A percentile compares a stretch with the other conserved stretches of the same genome.
These are phyloP conservation scores for Salvelinus namaycush DNA, from an alignment of 2,113 vertebrate species.

Conservation along the genomic window DNA sequence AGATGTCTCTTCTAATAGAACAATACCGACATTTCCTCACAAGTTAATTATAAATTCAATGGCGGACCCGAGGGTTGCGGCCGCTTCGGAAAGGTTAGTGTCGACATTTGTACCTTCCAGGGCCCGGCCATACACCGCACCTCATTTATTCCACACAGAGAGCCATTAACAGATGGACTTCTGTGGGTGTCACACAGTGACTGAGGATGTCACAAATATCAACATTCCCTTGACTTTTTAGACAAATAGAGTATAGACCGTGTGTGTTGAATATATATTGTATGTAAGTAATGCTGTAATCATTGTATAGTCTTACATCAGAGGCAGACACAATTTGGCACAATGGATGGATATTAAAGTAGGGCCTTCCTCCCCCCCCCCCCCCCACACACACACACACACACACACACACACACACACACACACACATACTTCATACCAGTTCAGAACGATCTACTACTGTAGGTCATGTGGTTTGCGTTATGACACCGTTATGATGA, in stretches of 20 bases:
- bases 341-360: not conserved
- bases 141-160: constrained; percentile 57
- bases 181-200: constrained; percentile 41
- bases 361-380: not conserved
- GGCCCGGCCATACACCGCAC: constrained; percentile 55
- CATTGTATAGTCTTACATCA: too few relatives aligned
- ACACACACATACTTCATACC: constrained; percentile 34
- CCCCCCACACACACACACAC: too few relatives aligned
- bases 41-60: constrained; percentile 79
- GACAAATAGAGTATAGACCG: not conserved
- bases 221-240: constrained; percentile 29
- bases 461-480: constrained; percentile 41
- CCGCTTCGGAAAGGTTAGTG: constrained; percentile 68
- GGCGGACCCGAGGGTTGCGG: constrained; percentile 60
- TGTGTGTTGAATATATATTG: not conserved
- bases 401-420: too few relatives aligned
- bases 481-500: constrained; percentile 56
- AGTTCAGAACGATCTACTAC: constrained; percentile 57
- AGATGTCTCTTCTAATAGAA: constrained; percentile 82
- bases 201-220: constrained; percentile 46
- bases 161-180: constrained; percentile 57
- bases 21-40: constrained; percentile 76
- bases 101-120: constrained; percentile 72
- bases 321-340: too few relatives aligned
- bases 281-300: not conserved